phyloP scores from a whole-genome alignment of 2,888 invertebrate genomes.

The Schrankia costaestrigalis region DNA sequence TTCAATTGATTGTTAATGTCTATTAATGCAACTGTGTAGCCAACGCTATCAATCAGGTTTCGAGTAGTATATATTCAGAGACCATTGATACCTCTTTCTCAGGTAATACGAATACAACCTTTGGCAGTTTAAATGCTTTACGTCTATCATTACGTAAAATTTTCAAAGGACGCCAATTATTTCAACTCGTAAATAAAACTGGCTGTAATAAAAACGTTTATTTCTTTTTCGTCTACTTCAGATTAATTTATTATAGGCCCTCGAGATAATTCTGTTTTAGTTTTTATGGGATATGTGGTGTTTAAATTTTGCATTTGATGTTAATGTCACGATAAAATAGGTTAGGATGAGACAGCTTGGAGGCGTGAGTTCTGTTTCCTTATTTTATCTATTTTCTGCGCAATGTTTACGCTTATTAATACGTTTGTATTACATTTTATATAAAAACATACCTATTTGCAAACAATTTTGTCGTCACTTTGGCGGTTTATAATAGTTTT shows the following conservation, averaged over 20 bases:
- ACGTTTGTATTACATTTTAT: too few relatives aligned
- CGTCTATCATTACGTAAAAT: constrained; percentile 24
- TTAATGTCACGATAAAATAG: constrained; percentile 5
- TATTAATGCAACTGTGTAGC: constrained; percentile 15
- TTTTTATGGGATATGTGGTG: constrained; percentile 11
- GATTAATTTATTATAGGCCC: constrained; percentile 23
- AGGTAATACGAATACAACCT: constrained; percentile 7
- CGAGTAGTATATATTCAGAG: constrained; percentile 1
- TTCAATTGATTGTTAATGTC: constrained; percentile 13
- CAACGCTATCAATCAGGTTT: constrained; percentile 14
- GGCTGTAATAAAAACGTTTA: constrained; percentile 21
- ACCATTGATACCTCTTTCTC: constrained; percentile 6
- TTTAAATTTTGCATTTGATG: constrained; percentile 10
- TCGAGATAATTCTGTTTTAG: constrained; percentile 11
- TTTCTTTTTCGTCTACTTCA: constrained; percentile 21
- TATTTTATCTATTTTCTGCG: constrained; percentile 1
- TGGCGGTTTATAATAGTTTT: too few relatives aligned
- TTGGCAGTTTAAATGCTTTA: constrained; percentile 6
- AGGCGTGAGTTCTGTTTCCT: constrained; percentile 4
- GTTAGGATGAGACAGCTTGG: constrained; percentile 6
- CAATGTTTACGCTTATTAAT: constrained; percentile 2
- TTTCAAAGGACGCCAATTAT: constrained; percentile 28
- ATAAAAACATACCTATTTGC: too few relatives aligned
- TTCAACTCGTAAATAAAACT: constrained; percentile 25
- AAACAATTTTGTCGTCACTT: too few relatives aligned